phyloP scores from a whole-genome alignment of 2,888 invertebrate species.

The Rhingia rostrata region DNA sequence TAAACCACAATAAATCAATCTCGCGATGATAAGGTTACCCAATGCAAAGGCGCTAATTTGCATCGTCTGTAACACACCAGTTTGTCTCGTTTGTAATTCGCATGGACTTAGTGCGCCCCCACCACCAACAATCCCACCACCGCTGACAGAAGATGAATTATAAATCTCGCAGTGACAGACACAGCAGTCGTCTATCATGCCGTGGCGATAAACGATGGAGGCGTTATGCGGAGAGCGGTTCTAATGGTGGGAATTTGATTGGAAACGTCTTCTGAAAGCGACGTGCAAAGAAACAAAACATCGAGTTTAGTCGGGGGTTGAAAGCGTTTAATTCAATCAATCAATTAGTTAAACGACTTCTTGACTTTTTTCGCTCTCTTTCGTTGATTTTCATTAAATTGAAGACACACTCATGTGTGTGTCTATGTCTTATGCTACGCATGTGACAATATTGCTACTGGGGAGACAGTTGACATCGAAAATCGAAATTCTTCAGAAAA shows the following conservation, averaged over 20 bases:
- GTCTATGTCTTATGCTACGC: slow-evolving; percentile 9
- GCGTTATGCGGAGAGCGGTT: background rate
- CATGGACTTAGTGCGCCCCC: background rate
- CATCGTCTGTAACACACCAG: slow-evolving; percentile 38
- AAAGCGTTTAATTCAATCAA: slow-evolving; percentile 72
- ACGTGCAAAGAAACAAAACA: background rate
- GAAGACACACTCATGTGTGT: background rate
- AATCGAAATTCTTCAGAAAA: too few species aligned
- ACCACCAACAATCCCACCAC: background rate
- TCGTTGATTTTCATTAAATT: background rate
- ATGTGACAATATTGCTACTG: background rate
- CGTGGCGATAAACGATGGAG: slow-evolving; percentile 49
- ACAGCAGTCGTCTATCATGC: slow-evolving; percentile 14
- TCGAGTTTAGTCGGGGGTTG: slow-evolving; percentile 47
- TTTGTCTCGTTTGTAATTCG: slow-evolving; percentile 40
- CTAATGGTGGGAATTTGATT: slow-evolving; percentile 60
- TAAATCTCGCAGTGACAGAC: slow-evolving; percentile 63
- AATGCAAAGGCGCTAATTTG: slow-evolving; percentile 54
- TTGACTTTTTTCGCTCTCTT: slow-evolving; percentile 45
- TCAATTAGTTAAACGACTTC: slow-evolving; percentile 72
- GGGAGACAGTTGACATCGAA: too few species aligned
- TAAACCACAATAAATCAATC: slow-evolving; percentile 57
- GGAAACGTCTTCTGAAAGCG: slow-evolving; percentile 53
- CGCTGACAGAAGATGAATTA: slow-evolving; percentile 42
- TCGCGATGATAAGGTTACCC: slow-evolving; percentile 47